phyloP scores from a whole-genome alignment of 1,140 invertebrate species.

The Radopholus similis region DNA sequence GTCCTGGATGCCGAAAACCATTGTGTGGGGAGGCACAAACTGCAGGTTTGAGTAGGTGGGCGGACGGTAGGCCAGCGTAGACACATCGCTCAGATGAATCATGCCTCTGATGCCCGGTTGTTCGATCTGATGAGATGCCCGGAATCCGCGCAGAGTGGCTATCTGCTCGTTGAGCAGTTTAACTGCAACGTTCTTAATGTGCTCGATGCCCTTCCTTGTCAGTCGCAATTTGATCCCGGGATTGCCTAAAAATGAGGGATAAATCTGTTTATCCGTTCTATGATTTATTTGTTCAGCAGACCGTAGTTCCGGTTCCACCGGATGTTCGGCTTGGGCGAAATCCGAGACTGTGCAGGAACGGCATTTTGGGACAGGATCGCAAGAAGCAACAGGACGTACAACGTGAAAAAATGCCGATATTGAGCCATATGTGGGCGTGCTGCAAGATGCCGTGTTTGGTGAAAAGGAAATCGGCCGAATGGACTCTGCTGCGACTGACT shows the following conservation, averaged over 20 bases:
- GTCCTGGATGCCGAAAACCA: constrained; percentile 51
- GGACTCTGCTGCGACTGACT: not conserved
- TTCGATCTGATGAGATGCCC: constrained; percentile 43
- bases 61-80: constrained; percentile 50
- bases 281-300: too few species aligned
- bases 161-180: constrained; percentile 57
- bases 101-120: constrained; percentile 49
- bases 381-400: not conserved
- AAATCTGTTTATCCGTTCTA: not conserved
- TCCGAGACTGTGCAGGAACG: not conserved
- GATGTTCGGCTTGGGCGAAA: constrained; percentile 10
- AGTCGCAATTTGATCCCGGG: constrained; percentile 55
- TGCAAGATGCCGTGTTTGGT: not conserved
- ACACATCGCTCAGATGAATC: constrained; percentile 47
- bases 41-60: constrained; percentile 44
- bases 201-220: constrained; percentile 56
- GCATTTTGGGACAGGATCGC: not conserved
- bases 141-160: constrained; percentile 39
- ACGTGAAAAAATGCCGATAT: too few species aligned
- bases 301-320: constrained; percentile 11
- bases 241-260: constrained; percentile 35
- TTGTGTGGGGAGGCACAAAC: constrained; percentile 46
- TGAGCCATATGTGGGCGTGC: not conserved
- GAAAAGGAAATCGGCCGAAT: not conserved
- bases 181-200: constrained; percentile 55